Evolutionary conservation across 2,797 vertebrate genomes (phyloP).

Genomic region (Malacoraja senta): DNA sequence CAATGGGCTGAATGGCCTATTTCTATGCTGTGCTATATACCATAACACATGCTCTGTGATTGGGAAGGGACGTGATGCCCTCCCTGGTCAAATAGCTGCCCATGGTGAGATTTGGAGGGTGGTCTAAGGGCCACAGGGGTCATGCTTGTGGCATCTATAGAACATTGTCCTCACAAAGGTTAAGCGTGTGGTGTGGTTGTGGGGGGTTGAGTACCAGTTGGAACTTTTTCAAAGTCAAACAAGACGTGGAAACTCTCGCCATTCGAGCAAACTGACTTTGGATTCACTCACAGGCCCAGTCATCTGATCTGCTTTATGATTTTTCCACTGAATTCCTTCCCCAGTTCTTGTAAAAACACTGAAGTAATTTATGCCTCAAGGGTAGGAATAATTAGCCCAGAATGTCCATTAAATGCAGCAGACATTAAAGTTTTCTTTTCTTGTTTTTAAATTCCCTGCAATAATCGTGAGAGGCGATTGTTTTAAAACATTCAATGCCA

Average conservation of each 20-base stretch:
- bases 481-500: background rate
- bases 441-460: background rate
- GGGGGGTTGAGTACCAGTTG: background rate
- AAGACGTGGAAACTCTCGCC: slow-evolving; percentile 24
- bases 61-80: background rate
- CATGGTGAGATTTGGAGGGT: background rate
- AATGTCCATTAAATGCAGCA: background rate
- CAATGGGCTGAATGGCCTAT: background rate
- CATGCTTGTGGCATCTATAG: background rate
- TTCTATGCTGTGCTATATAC: background rate
- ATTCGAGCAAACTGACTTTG: slow-evolving; percentile 25
- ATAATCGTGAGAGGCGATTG: background rate
- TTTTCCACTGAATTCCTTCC: background rate
- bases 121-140: no score
- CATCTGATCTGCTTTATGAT: background rate
- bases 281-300: background rate
- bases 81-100: background rate
- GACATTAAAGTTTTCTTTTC: background rate
- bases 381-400: slow-evolving; percentile 17
- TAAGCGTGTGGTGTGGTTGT: background rate
- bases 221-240: background rate
- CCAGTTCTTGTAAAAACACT: slow-evolving; percentile 3
- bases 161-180: background rate
- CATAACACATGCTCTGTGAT: background rate
- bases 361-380: background rate